These are phyloP conservation scores for Macrophya annulata DNA, from an alignment of 2,888 invertebrate species.

Conservation along the genomic window DNA sequence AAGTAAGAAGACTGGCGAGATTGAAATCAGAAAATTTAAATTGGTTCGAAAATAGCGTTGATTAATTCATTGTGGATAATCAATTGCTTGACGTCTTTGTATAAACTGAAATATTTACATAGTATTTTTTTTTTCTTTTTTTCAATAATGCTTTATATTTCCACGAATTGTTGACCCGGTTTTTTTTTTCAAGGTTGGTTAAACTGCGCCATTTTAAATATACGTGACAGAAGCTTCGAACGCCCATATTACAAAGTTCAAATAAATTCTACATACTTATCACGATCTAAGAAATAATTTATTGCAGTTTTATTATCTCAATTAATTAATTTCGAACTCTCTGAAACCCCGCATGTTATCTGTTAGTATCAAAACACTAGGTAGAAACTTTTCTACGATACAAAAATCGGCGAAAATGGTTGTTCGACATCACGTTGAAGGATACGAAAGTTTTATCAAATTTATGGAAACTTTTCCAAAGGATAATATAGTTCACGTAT, in stretches of 20 bases:
- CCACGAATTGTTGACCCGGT: neutral
- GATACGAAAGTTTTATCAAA: constrained; percentile 84
- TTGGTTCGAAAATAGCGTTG: neutral
- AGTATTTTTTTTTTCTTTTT: neutral
- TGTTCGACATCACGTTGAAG: constrained; percentile 80
- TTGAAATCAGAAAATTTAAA: neutral
- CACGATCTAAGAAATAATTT: neutral
- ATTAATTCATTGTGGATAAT: neutral
- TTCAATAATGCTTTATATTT: neutral
- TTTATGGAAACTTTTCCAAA: constrained; percentile 81
- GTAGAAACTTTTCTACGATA: constrained; percentile 21
- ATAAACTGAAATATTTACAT: neutral
- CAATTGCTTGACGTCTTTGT: neutral
- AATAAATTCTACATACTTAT: neutral
- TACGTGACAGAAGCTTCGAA: neutral
- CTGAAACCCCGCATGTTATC: constrained; percentile 12
- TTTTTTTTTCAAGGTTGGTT: neutral
- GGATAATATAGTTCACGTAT: constrained; percentile 80
- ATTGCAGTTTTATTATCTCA: neutral
- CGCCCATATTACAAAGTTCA: constrained; percentile 45
- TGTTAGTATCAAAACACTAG: neutral
- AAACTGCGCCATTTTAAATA: neutral
- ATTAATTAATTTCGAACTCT: neutral
- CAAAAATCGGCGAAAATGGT: constrained; percentile 78
- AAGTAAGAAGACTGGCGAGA: neutral